A percentile compares a stretch with the other conserved stretches of the same genome.
Evolutionary conservation across 53 echinoderm and acorn worm genomes (phyloP).

Genomic region (Arbacia lixula): DNA sequence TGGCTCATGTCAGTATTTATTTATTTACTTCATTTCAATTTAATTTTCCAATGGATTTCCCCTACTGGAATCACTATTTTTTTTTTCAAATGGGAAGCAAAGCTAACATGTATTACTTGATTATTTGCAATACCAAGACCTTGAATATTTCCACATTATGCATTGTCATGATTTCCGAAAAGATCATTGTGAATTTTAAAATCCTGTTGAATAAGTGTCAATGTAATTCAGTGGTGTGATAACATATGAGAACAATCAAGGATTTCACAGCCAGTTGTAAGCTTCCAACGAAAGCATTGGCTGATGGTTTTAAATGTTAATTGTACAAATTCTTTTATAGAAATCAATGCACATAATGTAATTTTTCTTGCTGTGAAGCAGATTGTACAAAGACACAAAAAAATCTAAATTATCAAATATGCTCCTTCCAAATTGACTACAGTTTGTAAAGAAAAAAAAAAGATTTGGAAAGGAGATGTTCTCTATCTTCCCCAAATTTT

Average conservation of each 20-base stretch:
- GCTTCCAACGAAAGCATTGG: conserved; percentile 28
- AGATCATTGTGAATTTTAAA: background rate
- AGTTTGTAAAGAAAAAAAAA: conserved; percentile 7
- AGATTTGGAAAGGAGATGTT: conserved; percentile 8
- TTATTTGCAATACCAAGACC: no score
- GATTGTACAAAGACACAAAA: conserved; percentile 45
- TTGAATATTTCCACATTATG: no score
- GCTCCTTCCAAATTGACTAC: conserved; percentile 37
- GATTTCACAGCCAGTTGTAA: conserved; percentile 3
- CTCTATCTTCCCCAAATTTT: background rate
- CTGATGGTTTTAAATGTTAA: conserved; percentile 20
- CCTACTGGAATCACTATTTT: no score
- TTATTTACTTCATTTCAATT: conserved; percentile 1
- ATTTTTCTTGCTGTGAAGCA: conserved; percentile 51
- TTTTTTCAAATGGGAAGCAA: no score
- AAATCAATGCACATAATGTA: conserved; percentile 56
- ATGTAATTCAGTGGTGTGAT: background rate
- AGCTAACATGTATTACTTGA: no score
- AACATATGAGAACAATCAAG: background rate
- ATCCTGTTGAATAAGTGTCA: conserved; percentile 28
- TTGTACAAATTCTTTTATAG: conserved; percentile 53
- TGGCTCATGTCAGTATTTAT: background rate
- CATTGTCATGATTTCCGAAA: no score
- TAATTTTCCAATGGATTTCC: background rate
- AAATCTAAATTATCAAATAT: conserved; percentile 38